Percentiles rank a stretch among this genome's conserved stretches.
These are phyloP conservation scores for Rhagonycha fulva DNA, from an alignment of 2,888 invertebrate genomes.

Conservation along the genomic window DNA sequence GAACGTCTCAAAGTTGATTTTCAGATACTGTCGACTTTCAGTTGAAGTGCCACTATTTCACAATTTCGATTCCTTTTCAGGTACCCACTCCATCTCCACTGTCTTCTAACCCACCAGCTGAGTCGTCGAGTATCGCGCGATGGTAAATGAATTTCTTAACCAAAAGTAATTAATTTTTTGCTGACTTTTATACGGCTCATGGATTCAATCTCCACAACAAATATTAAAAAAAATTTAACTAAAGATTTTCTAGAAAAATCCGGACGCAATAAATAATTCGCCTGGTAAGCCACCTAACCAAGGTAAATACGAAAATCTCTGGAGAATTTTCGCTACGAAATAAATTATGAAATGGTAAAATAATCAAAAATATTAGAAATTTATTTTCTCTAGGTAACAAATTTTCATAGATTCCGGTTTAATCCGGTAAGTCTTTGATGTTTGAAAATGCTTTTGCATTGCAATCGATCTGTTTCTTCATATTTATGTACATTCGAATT, in stretches of 20 bases:
- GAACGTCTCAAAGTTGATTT: no score
- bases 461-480: neutral
- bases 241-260: neutral
- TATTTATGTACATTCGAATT: neutral
- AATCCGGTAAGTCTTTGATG: neutral
- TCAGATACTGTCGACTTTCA: no score
- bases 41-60: no score
- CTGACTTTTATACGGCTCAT: neutral
- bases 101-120: no score
- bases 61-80: no score
- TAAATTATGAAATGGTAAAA: neutral
- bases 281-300: slow-evolving; percentile 16
- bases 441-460: neutral
- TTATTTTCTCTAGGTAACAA: neutral
- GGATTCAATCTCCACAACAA: neutral
- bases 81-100: no score
- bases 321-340: neutral
- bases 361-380: neutral
- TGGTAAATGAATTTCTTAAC: no score
- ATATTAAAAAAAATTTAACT: slow-evolving; percentile 5
- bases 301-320: slow-evolving; percentile 15
- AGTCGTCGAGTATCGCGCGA: no score
- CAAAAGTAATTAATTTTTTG: no score
- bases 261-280: slow-evolving; percentile 20
- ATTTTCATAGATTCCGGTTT: neutral